phyloP scores from a whole-genome alignment of 2,113 vertebrate genomes.

The Taurulus bubalis region DNA sequence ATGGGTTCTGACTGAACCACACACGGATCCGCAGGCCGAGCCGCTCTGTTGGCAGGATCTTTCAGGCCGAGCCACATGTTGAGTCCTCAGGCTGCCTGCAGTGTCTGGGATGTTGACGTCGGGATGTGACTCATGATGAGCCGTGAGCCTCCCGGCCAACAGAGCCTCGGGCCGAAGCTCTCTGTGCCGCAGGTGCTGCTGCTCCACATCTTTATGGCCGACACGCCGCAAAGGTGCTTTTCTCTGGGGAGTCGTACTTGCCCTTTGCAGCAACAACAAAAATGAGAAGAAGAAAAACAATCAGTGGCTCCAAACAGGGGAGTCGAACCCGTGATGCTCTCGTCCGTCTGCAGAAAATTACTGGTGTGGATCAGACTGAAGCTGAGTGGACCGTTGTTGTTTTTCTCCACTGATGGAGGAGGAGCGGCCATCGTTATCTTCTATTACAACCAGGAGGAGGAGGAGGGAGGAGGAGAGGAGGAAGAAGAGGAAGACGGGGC shows the following conservation, averaged over 20 bases:
- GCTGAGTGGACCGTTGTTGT: constrained; percentile 17
- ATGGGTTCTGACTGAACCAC: too few species aligned
- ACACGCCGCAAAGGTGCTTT: background rate
- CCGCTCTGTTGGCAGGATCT: too few species aligned
- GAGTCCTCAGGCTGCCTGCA: too few species aligned
- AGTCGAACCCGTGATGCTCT: constrained; percentile 16
- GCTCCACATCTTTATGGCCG: constrained; percentile 33
- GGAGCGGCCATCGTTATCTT: constrained; percentile 45
- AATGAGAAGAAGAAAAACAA: background rate
- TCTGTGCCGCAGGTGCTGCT: constrained; percentile 57
- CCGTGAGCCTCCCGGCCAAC: too few species aligned
- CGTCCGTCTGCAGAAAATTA: too few species aligned
- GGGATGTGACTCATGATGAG: background rate
- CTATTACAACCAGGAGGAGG: constrained; percentile 42
- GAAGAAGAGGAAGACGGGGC: background rate
- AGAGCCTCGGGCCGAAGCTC: too few species aligned
- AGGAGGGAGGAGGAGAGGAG: too few species aligned
- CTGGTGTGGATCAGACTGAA: constrained; percentile 1
- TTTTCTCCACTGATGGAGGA: constrained; percentile 1
- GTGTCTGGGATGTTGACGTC: constrained; percentile 47
- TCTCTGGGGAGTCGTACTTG: background rate
- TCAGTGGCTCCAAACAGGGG: constrained; percentile 24
- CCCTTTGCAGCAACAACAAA: constrained; percentile 15
- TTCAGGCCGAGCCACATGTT: too few species aligned
- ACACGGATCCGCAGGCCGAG: too few species aligned